phyloP scores from a whole-genome alignment of 2,113 vertebrate genomes.

The Solea solea region DNA sequence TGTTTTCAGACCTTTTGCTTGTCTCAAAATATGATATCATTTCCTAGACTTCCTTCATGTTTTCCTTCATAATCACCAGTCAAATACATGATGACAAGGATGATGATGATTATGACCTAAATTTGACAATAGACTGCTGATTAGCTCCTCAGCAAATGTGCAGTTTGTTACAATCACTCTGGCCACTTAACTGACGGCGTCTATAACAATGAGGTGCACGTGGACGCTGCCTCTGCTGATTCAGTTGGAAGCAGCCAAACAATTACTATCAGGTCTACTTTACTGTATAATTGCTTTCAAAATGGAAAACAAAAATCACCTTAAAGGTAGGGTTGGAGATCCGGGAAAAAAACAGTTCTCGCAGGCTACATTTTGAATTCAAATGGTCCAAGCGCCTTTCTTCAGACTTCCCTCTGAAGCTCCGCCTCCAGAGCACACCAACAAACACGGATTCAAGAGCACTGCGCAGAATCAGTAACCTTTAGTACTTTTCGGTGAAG shows the following conservation, averaged over 20 bases:
- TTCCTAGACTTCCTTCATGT: no score
- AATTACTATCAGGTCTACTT: slow-evolving; percentile 19
- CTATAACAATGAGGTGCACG: not conserved
- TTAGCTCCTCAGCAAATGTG: slow-evolving; percentile 16
- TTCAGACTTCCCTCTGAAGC: no score
- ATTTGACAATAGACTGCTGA: slow-evolving; percentile 18
- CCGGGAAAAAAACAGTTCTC: no score
- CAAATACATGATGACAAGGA: not conserved
- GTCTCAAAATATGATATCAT: no score
- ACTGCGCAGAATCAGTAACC: no score
- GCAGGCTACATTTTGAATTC: no score
- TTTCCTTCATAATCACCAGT: not conserved
- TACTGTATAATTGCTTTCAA: slow-evolving; percentile 23
- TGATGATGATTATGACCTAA: not conserved
- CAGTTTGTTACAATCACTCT: not conserved
- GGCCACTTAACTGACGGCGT: slow-evolving; percentile 1
- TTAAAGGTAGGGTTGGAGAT: no score
- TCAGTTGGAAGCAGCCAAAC: slow-evolving; percentile 14
- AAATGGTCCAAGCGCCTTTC: no score
- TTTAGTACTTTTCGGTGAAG: no score
- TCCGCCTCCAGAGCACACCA: no score
- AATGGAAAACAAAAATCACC: slow-evolving; percentile 35
- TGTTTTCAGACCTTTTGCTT: no score
- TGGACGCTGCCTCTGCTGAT: slow-evolving; percentile 14
- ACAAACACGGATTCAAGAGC: no score